phyloP scores from a whole-genome alignment of 2,888 invertebrate species.

The Mesodorylaimus sp. region DNA sequence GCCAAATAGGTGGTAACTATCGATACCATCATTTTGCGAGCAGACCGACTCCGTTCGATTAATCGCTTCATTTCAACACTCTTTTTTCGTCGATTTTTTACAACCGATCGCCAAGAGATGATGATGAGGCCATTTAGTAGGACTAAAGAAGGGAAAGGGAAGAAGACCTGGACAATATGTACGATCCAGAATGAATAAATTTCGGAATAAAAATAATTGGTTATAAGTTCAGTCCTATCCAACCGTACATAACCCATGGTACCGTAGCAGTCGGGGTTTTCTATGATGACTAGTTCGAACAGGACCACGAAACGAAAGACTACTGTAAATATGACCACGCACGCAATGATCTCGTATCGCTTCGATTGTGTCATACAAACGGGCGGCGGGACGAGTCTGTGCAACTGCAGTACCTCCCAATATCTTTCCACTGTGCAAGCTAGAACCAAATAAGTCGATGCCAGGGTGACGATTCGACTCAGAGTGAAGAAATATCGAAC shows the following conservation, averaged over 20 bases:
- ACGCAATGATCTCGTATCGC: not conserved
- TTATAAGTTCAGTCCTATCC: not conserved
- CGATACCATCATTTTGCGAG: not conserved
- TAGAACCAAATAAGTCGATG: conserved; percentile 2
- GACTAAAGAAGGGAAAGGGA: conserved; percentile 1
- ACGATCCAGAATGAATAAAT: not conserved
- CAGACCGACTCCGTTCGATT: not conserved
- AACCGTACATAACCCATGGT: no score
- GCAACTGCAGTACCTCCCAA: no score
- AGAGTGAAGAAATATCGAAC: not conserved
- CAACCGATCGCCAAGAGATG: not conserved
- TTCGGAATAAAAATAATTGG: not conserved
- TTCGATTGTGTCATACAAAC: not conserved
- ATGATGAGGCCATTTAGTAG: not conserved
- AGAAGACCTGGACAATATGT: not conserved
- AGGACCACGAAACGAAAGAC: not conserved
- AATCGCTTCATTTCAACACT: no score
- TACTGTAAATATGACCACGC: not conserved
- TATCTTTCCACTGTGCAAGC: not conserved
- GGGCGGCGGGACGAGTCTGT: not conserved
- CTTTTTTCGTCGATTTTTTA: not conserved
- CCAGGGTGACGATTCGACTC: conserved; percentile 1
- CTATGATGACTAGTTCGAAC: conserved; percentile 3
- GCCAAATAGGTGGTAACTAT: not conserved
- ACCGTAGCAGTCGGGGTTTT: no score